These are phyloP conservation scores for Plagodis pulveraria DNA, from an alignment of 2,888 invertebrate genomes.

Conservation along the genomic window DNA sequence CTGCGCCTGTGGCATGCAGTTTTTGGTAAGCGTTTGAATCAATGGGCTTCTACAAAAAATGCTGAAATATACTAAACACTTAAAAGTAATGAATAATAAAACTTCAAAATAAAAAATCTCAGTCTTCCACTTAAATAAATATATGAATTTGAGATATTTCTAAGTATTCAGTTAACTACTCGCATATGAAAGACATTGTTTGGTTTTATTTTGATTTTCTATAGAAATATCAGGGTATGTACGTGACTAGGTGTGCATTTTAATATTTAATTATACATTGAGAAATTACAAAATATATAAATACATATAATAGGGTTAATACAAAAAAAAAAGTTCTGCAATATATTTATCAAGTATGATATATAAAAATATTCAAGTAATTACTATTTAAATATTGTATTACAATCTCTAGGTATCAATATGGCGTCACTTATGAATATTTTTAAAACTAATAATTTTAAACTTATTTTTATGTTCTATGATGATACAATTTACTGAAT, in stretches of 20 bases:
- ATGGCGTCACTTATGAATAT: too few relatives aligned
- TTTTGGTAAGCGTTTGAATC: neutral
- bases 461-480: too few relatives aligned
- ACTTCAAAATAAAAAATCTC: conserved; percentile 44
- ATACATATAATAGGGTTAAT: too few relatives aligned
- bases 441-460: too few relatives aligned
- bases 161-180: conserved; percentile 1
- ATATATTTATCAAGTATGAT: too few relatives aligned
- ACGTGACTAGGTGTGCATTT: conserved; percentile 45
- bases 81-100: conserved; percentile 30
- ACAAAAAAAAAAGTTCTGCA: too few relatives aligned
- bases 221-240: conserved; percentile 36
- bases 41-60: conserved; percentile 25
- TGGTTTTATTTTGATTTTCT: conserved; percentile 21
- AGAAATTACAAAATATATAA: neutral
- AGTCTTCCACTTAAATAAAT: conserved; percentile 47
- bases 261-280: neutral
- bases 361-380: too few relatives aligned
- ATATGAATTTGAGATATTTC: conserved; percentile 35
- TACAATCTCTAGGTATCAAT: too few relatives aligned
- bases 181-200: conserved; percentile 29
- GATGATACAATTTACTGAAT: too few relatives aligned
- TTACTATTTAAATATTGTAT: too few relatives aligned
- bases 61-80: conserved; percentile 27
- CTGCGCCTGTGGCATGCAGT: too few relatives aligned